Conservation (phyloP, 2,888 invertebrate genomes). For the Volucella bombylans region DNA sequence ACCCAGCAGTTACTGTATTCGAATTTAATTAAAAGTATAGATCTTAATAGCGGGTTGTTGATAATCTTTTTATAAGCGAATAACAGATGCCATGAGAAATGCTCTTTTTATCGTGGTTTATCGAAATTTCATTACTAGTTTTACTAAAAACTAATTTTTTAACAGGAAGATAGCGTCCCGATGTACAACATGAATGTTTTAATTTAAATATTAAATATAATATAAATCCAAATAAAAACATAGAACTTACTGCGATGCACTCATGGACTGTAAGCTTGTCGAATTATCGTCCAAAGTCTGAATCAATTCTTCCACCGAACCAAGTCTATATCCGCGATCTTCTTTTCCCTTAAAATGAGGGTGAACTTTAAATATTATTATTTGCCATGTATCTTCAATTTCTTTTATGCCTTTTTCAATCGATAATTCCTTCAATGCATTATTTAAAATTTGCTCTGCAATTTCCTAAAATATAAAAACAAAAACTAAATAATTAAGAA, state of each 20-base stretch:
- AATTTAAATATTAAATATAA: no score
- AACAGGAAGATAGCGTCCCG: no score
- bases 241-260: constrained; percentile 88
- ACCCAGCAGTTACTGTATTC: no score
- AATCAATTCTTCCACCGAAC: constrained; percentile 91
- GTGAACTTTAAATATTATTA: constrained; percentile 85
- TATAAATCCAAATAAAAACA: background rate
- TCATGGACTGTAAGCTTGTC: constrained; percentile 95
- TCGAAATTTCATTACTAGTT: no score
- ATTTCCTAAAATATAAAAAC: constrained; percentile 83
- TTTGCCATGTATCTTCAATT: constrained; percentile 89
- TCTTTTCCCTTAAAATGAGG: constrained; percentile 89
- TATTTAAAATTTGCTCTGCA: constrained; percentile 92
- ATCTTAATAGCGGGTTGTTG: no score
- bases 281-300: constrained; percentile 93
- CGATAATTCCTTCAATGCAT: constrained; percentile 94
- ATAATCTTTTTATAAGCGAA: no score
- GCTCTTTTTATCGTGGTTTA: no score
- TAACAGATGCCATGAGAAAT: no score
- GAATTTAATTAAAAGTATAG: no score
- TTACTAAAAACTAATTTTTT: no score
- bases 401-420: constrained; percentile 94
- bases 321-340: constrained; percentile 89
- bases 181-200: no score
- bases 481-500: constrained; percentile 5